Evolutionary conservation across 2,888 invertebrate species (phyloP).

Genomic region (Orchesella flavescens): DNA sequence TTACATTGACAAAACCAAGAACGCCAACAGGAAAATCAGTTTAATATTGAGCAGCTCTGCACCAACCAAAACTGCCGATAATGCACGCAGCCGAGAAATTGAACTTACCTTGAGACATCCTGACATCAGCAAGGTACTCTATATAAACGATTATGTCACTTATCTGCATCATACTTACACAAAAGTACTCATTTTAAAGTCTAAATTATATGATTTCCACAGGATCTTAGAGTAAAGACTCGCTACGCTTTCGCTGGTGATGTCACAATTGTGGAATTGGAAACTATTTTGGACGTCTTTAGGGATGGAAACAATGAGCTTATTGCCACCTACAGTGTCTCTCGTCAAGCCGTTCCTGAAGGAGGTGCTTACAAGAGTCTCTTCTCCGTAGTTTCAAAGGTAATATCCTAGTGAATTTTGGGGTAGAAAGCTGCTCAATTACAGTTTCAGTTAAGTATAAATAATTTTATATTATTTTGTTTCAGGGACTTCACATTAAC

Average conservation of each 20-base stretch:
- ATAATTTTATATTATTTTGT: neutral
- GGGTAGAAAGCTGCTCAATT: neutral
- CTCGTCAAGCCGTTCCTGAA: slow-evolving; percentile 25
- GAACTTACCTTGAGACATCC: slow-evolving; percentile 63
- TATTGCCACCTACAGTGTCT: slow-evolving; percentile 28
- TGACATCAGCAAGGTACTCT: slow-evolving; percentile 44
- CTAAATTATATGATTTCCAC: neutral
- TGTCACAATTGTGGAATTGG: slow-evolving; percentile 37
- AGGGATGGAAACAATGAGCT: slow-evolving; percentile 58
- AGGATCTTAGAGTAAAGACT: slow-evolving; percentile 56
- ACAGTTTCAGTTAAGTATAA: neutral
- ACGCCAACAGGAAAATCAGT: slow-evolving; percentile 81
- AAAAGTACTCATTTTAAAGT: neutral
- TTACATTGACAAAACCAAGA: slow-evolving; percentile 79
- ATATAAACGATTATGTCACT: neutral
- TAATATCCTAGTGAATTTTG: neutral
- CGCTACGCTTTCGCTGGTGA: slow-evolving; percentile 42
- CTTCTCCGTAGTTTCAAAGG: slow-evolving; percentile 52
- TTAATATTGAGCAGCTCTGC: slow-evolving; percentile 79
- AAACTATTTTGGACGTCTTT: slow-evolving; percentile 63
- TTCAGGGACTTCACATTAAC: slow-evolving; percentile 64
- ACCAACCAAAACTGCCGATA: slow-evolving; percentile 18
- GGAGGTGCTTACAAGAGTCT: slow-evolving; percentile 36
- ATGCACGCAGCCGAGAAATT: slow-evolving; percentile 19
- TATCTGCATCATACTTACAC: neutral